A percentile compares a stretch with the other conserved stretches of the same genome.
Conservation (phyloP, 2,888 invertebrate species). For the Harpalus rubripes region DNA sequence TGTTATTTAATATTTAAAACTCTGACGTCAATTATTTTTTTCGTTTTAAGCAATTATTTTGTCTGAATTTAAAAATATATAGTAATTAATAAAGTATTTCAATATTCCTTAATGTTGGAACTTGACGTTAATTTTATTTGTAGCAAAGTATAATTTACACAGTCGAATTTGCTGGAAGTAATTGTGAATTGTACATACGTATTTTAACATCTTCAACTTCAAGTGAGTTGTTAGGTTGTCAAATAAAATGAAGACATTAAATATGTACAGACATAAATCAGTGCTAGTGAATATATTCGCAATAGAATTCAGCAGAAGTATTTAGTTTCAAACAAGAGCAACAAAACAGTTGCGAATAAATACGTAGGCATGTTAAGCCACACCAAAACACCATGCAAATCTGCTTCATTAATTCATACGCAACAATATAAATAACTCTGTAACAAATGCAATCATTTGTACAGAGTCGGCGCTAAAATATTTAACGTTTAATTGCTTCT, state of each 20-base stretch:
- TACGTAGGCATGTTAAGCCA: conserved; percentile 13
- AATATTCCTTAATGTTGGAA: no score
- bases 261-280: neutral
- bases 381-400: conserved; percentile 32
- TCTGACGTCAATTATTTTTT: conserved; percentile 14
- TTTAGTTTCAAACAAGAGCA: conserved; percentile 16
- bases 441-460: conserved; percentile 43
- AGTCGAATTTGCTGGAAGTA: no score
- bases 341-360: conserved; percentile 27
- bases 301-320: neutral
- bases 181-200: no score
- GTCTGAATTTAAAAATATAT: neutral
- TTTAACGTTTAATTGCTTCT: conserved; percentile 32
- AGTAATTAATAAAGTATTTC: neutral
- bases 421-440: conserved; percentile 44
- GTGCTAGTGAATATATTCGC: neutral
- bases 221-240: neutral
- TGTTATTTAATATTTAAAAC: conserved; percentile 29
- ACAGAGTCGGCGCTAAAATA: conserved; percentile 25
- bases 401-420: conserved; percentile 25
- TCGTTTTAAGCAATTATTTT: conserved; percentile 1
- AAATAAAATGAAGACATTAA: neutral
- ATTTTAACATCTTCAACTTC: neutral
- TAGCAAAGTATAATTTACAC: no score
- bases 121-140: no score